These are phyloP conservation scores for Drosophila nikananu DNA, from an alignment of 1,140 invertebrate species.

Conservation along the genomic window DNA sequence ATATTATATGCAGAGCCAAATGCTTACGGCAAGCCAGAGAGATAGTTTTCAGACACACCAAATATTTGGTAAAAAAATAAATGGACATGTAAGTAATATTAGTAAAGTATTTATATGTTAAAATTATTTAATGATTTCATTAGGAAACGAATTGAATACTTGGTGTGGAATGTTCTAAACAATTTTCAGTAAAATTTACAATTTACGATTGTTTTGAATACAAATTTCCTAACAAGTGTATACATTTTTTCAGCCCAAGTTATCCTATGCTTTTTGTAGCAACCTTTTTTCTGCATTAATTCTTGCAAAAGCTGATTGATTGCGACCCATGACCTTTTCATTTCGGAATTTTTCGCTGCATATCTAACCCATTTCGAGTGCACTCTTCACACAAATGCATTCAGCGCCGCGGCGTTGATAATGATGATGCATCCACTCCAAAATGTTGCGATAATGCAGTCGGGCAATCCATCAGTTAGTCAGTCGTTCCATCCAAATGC, in stretches of 20 bases:
- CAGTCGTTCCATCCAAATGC: conserved; percentile 19
- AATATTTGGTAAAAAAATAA: background rate
- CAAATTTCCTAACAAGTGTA: background rate
- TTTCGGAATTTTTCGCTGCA: background rate
- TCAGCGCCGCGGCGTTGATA: background rate
- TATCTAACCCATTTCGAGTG: background rate
- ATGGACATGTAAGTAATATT: too few relatives aligned
- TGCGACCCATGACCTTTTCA: background rate
- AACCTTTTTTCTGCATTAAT: background rate
- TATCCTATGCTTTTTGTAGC: background rate
- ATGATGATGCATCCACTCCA: conserved; percentile 21
- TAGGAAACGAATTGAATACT: too few relatives aligned
- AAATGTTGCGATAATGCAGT: conserved; percentile 9
- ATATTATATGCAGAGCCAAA: background rate
- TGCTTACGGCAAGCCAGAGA: background rate
- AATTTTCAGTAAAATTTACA: background rate
- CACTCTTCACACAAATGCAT: conserved; percentile 14
- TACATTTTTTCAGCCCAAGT: background rate
- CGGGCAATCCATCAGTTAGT: conserved; percentile 11
- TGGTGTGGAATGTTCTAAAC: background rate
- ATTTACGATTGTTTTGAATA: background rate
- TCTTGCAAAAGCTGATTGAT: background rate
- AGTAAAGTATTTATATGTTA: too few relatives aligned
- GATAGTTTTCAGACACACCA: conserved; percentile 2
- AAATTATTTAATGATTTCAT: background rate